Base-by-base conservation (phyloP, 2,797 vertebrate species). In the Caiman crocodilus region DNA sequence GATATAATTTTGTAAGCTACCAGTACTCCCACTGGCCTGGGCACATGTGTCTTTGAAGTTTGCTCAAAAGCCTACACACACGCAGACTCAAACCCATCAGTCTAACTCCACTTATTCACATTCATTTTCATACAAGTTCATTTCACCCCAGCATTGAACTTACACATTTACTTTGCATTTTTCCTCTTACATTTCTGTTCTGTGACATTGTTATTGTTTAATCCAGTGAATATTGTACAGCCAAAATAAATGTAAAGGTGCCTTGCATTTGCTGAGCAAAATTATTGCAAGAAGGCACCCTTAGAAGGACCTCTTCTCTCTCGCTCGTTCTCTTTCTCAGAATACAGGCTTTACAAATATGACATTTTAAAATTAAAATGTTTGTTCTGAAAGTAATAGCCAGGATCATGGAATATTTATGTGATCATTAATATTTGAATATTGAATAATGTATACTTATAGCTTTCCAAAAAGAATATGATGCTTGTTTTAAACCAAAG, bases 361-460 rank as follows among this genome's bases (percentile, higher is more conserved):
- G 91, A 92, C 94, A 94, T 84, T 91, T 93, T 89, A 93, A 95
- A 96, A 96, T 95, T 94, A 95, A 96, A 96, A 94, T 95, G 93
- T 93, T 96, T 95, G 90, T 89, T 92, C 90, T 94, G 89, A 93
- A 95, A 94, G 91, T 94, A 95, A 95, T 89, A 94, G 94, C 89
- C 91, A 82, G 79, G 93, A 93, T 88, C 81, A 91, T 92, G 76
- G 91, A 93, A 95, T 94, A 94, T 95, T 94, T 93, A 94, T 92
- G 76, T 60, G 85, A 89, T 93, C 92, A 93, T 95, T 95, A 94
- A 95, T 95, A 84, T 95, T 95, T 96, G 94, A 93, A 94, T 93
- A 93, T 84, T 91, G 88, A 92, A 94, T 92, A 93, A 88, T 93
- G 81, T 87, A 83, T 84, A 85, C 79, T 86, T 92, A 17, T 76